A percentile compares a stretch with the other conserved stretches of the same genome.
Evolutionary conservation across 2,113 vertebrate genomes (phyloP).

Genomic region (Apaloderma vittatum): DNA sequence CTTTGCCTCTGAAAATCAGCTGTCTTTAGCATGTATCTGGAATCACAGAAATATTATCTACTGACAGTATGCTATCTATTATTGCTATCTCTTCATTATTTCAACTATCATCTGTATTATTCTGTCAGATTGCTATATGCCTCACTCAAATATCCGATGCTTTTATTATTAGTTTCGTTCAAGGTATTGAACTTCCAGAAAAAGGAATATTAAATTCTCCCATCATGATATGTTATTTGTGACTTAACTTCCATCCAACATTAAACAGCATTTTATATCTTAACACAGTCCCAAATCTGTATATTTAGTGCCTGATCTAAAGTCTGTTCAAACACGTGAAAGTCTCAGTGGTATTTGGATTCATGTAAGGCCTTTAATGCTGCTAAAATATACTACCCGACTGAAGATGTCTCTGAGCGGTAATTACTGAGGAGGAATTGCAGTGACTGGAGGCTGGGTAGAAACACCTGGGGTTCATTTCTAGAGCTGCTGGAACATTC

Average conservation of each 20-base stretch:
- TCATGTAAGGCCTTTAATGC: neutral
- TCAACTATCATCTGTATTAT: neutral
- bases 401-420: neutral
- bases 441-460: neutral
- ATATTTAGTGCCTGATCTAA: conserved; percentile 15
- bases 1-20: neutral
- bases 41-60: neutral
- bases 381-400: neutral
- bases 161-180: conserved; percentile 33
- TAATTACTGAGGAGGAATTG: conserved; percentile 1
- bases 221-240: neutral
- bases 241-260: neutral
- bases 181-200: neutral
- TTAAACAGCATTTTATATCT: neutral
- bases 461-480: neutral
- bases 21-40: neutral
- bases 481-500: neutral
- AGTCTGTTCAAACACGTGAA: neutral
- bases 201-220: conserved; percentile 12
- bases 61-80: neutral
- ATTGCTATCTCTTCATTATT: conserved; percentile 28
- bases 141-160: neutral
- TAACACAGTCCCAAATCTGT: neutral
- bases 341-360: neutral
- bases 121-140: neutral